Percentiles rank a stretch among this genome's conserved stretches.
These are phyloP conservation scores for Rhimphoctona megacephalus DNA, from an alignment of 2,888 invertebrate species.

Conservation along the genomic window DNA sequence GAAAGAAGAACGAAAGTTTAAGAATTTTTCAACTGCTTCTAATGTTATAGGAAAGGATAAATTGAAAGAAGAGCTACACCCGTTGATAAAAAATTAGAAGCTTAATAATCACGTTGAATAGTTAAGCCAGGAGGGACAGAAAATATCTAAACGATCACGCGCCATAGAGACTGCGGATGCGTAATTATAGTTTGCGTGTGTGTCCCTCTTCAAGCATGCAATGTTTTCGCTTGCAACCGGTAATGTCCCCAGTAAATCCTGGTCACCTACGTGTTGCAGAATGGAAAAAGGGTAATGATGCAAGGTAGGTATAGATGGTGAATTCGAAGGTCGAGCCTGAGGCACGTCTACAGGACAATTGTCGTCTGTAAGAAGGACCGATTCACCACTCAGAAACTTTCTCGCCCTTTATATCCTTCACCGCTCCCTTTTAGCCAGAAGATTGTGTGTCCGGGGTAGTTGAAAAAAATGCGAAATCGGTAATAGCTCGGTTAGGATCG, in stretches of 20 bases:
- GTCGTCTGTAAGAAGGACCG: constrained; percentile 57
- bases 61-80: background rate
- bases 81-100: constrained; percentile 40
- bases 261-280: constrained; percentile 60
- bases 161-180: constrained; percentile 9
- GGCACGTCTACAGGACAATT: constrained; percentile 67
- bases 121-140: constrained; percentile 39
- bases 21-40: constrained; percentile 21
- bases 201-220: constrained; percentile 26
- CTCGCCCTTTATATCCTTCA: constrained; percentile 40
- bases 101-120: background rate
- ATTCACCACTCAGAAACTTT: constrained; percentile 19
- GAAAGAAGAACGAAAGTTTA: background rate
- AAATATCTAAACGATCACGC: constrained; percentile 51
- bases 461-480: constrained; percentile 72
- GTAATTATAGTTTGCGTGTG: constrained; percentile 60
- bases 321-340: constrained; percentile 41
- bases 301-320: constrained; percentile 18
- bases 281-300: constrained; percentile 13
- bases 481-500: constrained; percentile 70
- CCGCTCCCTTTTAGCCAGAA: constrained; percentile 39
- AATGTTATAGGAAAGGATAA: constrained; percentile 28
- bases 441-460: constrained; percentile 63
- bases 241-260: constrained; percentile 66
- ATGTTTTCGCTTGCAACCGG: constrained; percentile 58